Evolutionary conservation across 92 coral and sea anemone species (phyloP), one percentile per base, ranked within the genome.

Genomic region (Palythoa heliodiscus): DNA sequence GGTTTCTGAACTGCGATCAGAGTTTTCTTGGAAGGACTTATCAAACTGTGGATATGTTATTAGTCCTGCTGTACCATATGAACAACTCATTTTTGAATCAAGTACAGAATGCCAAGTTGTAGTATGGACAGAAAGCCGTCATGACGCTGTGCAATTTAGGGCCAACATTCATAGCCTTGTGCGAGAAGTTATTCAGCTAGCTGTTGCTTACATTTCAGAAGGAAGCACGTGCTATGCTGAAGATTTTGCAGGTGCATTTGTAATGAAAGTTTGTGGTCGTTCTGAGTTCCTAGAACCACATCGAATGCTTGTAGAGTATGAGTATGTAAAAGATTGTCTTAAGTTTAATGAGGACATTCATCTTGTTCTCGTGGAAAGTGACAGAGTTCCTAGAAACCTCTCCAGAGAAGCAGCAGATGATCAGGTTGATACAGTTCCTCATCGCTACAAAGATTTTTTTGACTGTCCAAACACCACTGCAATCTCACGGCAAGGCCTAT

Each of bases 381-480:
- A 95, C 86, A 88, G 91, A 52, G 91, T 97, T 7, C 91, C 98
- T 5, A 90, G 97, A 57, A 86, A 83, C 47, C 92, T 97, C 77
- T 92, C 89, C n/a, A 88, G 99, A 66, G 89, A 89, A 5, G 92
- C 89, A 52, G 86, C 75, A 23, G 99, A 97, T 77, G 99, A 97
- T 75, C 66, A 88, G 0, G 83, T 77, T 37, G 99, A 95, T 71
- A 74, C 88, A 37, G 85, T 88, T 15, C 96, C 99, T 14, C 84
- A 93, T 55, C 95, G 78, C 82, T 97, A 97, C 85, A 97, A 92
- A 76, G 98, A 94, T 82, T 97, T 97, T 80, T 97, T 96, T 86
- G 95, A 93, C 47, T 91, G 98, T 57, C 88, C 99, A n/a, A 78
- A 81, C 82, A 91, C 89, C 75, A 97, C 98, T 37, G 94, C 98